Conservation (phyloP, 2,797 vertebrate genomes). For the Linurgus olivaceus region DNA sequence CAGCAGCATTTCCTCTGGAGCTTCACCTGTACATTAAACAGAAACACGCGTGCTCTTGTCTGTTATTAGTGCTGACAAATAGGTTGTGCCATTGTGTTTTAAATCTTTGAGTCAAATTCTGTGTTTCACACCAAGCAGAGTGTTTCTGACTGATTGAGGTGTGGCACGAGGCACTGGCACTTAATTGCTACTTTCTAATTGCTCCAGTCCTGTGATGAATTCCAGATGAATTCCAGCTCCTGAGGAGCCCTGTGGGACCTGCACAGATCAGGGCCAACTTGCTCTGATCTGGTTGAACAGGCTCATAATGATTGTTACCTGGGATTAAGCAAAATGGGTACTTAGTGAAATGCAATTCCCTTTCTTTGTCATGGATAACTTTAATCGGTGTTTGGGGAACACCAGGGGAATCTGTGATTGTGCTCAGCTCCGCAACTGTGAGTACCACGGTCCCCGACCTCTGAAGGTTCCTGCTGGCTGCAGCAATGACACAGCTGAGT, state of each 20-base stretch:
- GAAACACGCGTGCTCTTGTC: background rate
- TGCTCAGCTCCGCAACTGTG: background rate
- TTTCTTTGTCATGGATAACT: background rate
- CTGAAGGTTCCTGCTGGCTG: background rate
- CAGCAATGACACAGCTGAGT: background rate
- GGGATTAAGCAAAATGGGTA: constrained; percentile 9
- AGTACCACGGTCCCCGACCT: background rate
- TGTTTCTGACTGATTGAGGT: background rate
- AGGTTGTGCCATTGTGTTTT: background rate
- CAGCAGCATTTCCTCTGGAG: background rate
- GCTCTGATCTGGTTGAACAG: background rate
- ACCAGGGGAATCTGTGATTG: background rate
- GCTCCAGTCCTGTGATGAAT: background rate
- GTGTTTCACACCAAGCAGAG: background rate
- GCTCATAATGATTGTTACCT: background rate
- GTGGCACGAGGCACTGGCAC: background rate
- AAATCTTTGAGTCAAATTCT: background rate
- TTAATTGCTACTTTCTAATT: constrained; percentile 1
- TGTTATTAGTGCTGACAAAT: background rate
- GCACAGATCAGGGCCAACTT: background rate
- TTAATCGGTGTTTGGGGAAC: constrained; percentile 34
- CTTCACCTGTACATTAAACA: background rate
- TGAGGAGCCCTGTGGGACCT: background rate
- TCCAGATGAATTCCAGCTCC: background rate
- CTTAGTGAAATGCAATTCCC: constrained; percentile 15